Evolutionary conservation across 2,797 vertebrate species (phyloP).

Genomic region (Channallabes apus): DNA sequence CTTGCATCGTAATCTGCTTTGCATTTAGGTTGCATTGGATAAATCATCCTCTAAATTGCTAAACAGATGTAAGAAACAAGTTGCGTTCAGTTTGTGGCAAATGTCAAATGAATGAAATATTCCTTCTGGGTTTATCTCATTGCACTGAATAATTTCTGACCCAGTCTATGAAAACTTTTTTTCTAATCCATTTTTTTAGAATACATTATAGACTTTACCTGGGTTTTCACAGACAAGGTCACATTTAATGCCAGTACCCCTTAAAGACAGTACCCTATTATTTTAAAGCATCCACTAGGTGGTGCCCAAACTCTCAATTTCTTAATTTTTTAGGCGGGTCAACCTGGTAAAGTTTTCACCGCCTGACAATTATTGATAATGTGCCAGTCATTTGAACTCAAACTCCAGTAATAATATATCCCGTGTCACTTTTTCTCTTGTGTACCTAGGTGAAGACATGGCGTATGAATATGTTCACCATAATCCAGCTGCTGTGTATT

Average conservation of each 20-base stretch:
- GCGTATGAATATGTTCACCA: constrained; percentile 98
- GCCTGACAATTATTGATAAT: neutral
- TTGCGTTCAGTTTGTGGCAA: neutral
- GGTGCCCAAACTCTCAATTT: constrained; percentile 45
- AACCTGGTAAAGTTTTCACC: neutral
- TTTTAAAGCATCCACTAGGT: constrained; percentile 54
- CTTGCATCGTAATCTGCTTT: neutral
- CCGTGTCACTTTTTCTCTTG: neutral
- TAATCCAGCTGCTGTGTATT: constrained; percentile 91
- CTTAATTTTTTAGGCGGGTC: neutral
- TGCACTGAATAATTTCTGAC: neutral
- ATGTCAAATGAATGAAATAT: neutral
- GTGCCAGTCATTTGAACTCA: neutral
- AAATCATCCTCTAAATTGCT: neutral
- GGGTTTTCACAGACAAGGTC: no score
- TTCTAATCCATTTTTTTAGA: no score
- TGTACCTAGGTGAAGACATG: constrained; percentile 89
- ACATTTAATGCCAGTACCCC: neutral
- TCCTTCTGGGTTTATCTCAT: neutral
- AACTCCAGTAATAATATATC: neutral
- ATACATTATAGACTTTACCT: no score
- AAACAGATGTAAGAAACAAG: neutral
- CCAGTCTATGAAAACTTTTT: no score
- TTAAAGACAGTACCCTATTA: neutral
- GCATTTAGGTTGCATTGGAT: neutral